A percentile compares a stretch with the other conserved stretches of the same genome.
Evolutionary conservation across 2,113 vertebrate species (phyloP).

Genomic region (Scatophagus argus): DNA sequence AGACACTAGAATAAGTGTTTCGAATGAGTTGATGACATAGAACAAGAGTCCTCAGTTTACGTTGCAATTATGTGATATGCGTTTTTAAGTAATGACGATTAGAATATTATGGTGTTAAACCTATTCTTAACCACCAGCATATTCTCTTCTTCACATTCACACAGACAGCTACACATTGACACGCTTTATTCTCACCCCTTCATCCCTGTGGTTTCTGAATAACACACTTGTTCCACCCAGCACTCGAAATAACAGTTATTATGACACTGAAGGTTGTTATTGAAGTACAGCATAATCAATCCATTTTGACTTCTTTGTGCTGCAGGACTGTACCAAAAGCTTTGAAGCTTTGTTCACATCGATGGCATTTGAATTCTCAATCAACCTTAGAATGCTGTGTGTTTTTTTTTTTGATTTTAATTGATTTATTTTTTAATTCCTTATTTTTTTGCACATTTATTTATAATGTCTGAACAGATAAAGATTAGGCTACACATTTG

Average conservation of each 20-base stretch:
- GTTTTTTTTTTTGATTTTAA: no score
- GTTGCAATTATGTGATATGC: background rate
- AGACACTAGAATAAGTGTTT: conserved; percentile 6
- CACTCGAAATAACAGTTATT: conserved; percentile 50
- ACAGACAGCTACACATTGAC: background rate
- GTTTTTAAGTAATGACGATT: background rate
- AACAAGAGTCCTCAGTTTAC: background rate
- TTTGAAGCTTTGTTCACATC: no score
- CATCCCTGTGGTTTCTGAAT: conserved; percentile 33
- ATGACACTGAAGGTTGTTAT: conserved; percentile 23
- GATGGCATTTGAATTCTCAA: no score
- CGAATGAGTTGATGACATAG: background rate
- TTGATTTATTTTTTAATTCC: no score
- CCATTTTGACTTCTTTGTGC: no score
- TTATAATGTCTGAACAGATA: no score
- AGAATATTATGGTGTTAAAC: background rate
- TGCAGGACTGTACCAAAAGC: no score
- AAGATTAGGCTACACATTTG: no score
- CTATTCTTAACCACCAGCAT: background rate
- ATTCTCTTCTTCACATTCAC: background rate
- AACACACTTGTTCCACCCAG: conserved; percentile 9
- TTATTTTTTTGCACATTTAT: no score
- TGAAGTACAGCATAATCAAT: conserved; percentile 10
- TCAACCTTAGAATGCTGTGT: no score
- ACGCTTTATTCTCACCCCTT: background rate